Percentiles rank a stretch among this genome's conserved stretches.
Evolutionary conservation across 2,797 vertebrate species (phyloP).

Genomic region (Valencia hispanica): DNA sequence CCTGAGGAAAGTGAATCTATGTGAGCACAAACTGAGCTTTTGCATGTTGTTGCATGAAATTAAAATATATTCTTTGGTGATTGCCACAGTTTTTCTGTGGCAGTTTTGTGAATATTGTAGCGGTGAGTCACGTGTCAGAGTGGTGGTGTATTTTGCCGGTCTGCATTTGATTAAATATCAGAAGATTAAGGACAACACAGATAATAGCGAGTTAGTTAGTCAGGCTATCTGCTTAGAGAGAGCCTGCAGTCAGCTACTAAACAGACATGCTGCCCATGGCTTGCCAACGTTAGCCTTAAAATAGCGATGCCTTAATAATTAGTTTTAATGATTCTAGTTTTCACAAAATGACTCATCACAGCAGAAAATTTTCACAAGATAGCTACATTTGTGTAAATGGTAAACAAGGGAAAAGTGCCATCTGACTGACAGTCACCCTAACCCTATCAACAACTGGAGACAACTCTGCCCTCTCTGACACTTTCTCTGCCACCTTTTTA

Average conservation of each 20-base stretch:
- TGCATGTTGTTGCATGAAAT: too few relatives aligned
- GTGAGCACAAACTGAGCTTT: too few relatives aligned
- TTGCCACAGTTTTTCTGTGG: too few relatives aligned
- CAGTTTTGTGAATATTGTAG: too few relatives aligned
- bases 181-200: too few relatives aligned
- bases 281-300: neutral
- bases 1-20: too few relatives aligned
- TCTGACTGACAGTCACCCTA: neutral
- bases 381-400: neutral
- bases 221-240: neutral
- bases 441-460: neutral
- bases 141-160: too few relatives aligned
- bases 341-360: neutral
- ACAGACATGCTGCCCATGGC: neutral
- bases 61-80: too few relatives aligned
- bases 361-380: neutral
- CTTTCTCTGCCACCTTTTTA: neutral
- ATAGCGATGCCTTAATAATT: neutral
- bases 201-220: neutral
- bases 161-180: too few relatives aligned
- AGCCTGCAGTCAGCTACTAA: neutral
- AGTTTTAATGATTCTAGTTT: neutral
- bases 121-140: too few relatives aligned
- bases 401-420: neutral
- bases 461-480: neutral